Evolutionary conservation across 2,888 invertebrate genomes (phyloP).

Genomic region (Drosophila rubida): DNA sequence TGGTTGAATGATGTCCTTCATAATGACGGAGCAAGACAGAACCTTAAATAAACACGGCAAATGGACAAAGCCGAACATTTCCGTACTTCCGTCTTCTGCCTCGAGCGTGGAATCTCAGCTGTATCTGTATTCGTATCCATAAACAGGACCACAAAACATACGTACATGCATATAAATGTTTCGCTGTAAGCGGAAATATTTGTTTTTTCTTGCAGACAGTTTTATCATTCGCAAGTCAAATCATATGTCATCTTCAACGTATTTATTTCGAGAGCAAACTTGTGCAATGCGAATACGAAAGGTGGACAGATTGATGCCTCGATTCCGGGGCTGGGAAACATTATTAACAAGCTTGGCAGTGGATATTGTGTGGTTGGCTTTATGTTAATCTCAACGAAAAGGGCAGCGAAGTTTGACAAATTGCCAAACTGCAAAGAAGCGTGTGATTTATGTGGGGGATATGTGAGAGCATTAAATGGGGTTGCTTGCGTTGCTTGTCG

Average conservation of each 20-base stretch:
- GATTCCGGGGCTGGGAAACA: slow-evolving; percentile 43
- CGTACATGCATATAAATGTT: background rate
- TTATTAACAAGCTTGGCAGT: slow-evolving; percentile 73
- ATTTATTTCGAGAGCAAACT: slow-evolving; percentile 69
- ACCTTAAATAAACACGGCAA: slow-evolving; percentile 33
- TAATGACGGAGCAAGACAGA: slow-evolving; percentile 64
- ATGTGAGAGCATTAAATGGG: slow-evolving; percentile 13
- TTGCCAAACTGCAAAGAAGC: slow-evolving; percentile 52
- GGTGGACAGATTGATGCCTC: slow-evolving; percentile 58
- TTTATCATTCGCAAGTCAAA: slow-evolving; percentile 75
- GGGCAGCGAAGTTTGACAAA: slow-evolving; percentile 66
- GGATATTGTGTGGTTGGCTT: slow-evolving; percentile 70
- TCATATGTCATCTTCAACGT: slow-evolving; percentile 79
- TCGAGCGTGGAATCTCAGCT: background rate
- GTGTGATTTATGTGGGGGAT: slow-evolving; percentile 50
- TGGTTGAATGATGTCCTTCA: slow-evolving; percentile 79
- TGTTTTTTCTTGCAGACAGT: slow-evolving; percentile 70
- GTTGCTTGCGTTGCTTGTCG: background rate
- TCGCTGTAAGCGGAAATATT: slow-evolving; percentile 67
- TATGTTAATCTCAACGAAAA: slow-evolving; percentile 72
- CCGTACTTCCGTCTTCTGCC: slow-evolving; percentile 2
- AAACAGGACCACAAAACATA: slow-evolving; percentile 8
- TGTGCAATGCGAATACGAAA: slow-evolving; percentile 39
- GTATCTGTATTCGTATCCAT: background rate
- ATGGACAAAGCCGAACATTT: slow-evolving; percentile 43